These are phyloP conservation scores for Orchesellides sinensis DNA, from an alignment of 2,888 invertebrate genomes.

Conservation along the genomic window DNA sequence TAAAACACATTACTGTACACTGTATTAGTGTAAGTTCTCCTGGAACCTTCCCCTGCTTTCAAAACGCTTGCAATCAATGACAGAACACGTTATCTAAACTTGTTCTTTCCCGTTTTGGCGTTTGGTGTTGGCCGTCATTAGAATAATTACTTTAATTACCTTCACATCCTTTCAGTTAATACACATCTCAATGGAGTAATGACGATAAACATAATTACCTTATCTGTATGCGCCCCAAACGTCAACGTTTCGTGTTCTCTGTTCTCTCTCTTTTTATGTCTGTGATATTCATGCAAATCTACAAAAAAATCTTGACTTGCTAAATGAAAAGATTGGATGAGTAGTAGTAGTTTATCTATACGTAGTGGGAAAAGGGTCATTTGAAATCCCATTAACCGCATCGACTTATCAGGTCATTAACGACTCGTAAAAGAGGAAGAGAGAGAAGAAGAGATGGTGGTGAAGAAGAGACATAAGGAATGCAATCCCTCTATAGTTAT, in stretches of 20 bases:
- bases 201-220: conserved; percentile 59
- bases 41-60: too few species aligned
- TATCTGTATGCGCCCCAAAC: conserved; percentile 44
- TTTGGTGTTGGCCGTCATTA: conserved; percentile 64
- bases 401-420: conserved; percentile 75
- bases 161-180: conserved; percentile 63
- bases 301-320: too few species aligned
- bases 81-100: too few species aligned
- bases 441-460: conserved; percentile 41
- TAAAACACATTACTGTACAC: too few species aligned
- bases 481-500: conserved; percentile 44
- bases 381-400: conserved; percentile 74
- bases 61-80: too few species aligned
- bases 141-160: conserved; percentile 75
- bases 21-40: too few species aligned
- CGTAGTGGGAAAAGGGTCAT: conserved; percentile 69
- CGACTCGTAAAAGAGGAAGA: conserved; percentile 55
- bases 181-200: conserved; percentile 62
- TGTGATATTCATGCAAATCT: too few species aligned
- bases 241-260: conserved; percentile 8
- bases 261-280: not conserved
- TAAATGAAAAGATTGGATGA: conserved; percentile 43
- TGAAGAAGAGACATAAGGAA: conserved; percentile 52
- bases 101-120: conserved; percentile 26
- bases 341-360: conserved; percentile 43